Conservation (phyloP, 2,797 vertebrate genomes). For the Enteromius treurensis region DNA sequence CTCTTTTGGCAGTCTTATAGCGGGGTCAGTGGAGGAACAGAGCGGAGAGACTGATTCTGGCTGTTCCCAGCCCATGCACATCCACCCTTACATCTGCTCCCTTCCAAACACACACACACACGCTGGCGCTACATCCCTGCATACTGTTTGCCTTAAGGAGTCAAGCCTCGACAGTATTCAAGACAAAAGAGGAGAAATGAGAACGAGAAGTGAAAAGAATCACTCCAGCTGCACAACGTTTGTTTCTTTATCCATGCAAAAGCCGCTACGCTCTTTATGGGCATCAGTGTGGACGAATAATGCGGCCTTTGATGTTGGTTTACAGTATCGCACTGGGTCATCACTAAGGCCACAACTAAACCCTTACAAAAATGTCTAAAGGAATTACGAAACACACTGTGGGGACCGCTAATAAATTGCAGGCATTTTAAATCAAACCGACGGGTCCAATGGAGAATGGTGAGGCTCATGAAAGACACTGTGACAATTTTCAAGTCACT, state of each 20-base stretch:
- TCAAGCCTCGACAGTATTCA: conserved; percentile 50
- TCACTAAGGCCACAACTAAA: conserved; percentile 83
- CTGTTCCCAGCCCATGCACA: conserved; percentile 81
- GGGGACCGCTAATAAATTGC: conserved; percentile 80
- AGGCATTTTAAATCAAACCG: conserved; percentile 80
- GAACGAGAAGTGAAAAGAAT: conserved; percentile 67
- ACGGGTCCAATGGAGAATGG: conserved; percentile 46
- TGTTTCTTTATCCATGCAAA: conserved; percentile 75
- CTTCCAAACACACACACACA: conserved; percentile 32
- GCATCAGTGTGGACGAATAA: conserved; percentile 77
- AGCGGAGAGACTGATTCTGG: conserved; percentile 80
- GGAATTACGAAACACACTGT: conserved; percentile 77
- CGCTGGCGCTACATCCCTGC: conserved; percentile 20
- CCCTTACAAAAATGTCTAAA: conserved; percentile 78
- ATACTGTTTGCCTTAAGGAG: conserved; percentile 37
- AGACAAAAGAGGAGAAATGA: conserved; percentile 53
- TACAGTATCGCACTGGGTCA: conserved; percentile 79
- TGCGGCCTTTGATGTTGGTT: conserved; percentile 78
- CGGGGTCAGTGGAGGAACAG: conserved; percentile 80
- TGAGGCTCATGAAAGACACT: conserved; percentile 69
- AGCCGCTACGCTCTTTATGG: conserved; percentile 63
- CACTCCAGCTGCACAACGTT: conserved; percentile 78
- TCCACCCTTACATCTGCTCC: conserved; percentile 64
- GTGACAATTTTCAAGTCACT: conserved; percentile 69
- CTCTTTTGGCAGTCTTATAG: conserved; percentile 77